phyloP scores from a whole-genome alignment of 1,140 invertebrate species.

The Nasonia longicornis region DNA sequence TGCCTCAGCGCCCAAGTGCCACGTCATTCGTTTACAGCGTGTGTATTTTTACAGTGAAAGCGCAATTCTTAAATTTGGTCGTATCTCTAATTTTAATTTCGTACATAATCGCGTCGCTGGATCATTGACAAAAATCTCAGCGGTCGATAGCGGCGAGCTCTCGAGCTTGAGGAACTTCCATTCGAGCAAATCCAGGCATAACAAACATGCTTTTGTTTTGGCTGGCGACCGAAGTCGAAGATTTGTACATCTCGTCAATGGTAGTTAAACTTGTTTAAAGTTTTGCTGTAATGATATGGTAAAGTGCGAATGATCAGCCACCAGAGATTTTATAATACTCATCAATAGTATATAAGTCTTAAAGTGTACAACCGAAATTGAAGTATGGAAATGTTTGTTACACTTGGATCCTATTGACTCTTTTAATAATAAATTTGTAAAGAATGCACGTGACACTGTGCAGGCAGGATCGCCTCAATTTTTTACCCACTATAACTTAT shows the following conservation, averaged over 20 bases:
- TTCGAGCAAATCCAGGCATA: constrained; percentile 24
- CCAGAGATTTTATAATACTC: not conserved
- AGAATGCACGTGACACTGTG: constrained; percentile 31
- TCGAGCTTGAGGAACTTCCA: constrained; percentile 29
- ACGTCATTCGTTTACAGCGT: constrained; percentile 44
- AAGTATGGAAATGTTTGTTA: constrained; percentile 7
- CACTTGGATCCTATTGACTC: constrained; percentile 14
- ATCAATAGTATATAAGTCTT: not conserved
- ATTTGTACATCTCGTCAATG: constrained; percentile 4
- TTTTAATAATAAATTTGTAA: constrained; percentile 35
- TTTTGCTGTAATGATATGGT: constrained; percentile 11
- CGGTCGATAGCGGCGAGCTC: constrained; percentile 8
- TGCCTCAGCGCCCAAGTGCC: constrained; percentile 53
- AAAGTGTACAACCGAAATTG: not conserved
- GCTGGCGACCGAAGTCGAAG: not conserved
- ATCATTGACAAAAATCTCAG: constrained; percentile 29
- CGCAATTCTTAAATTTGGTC: not conserved
- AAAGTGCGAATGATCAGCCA: constrained; percentile 16
- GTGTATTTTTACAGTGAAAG: constrained; percentile 40
- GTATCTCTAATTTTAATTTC: not conserved
- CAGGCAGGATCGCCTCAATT: constrained; percentile 31
- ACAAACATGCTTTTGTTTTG: constrained; percentile 1
- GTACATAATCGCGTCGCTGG: constrained; percentile 12
- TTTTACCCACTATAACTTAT: constrained; percentile 27
- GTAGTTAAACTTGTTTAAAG: not conserved